Evolutionary conservation across 2,113 vertebrate species (phyloP).

Genomic region (Psittacus erithacus): DNA sequence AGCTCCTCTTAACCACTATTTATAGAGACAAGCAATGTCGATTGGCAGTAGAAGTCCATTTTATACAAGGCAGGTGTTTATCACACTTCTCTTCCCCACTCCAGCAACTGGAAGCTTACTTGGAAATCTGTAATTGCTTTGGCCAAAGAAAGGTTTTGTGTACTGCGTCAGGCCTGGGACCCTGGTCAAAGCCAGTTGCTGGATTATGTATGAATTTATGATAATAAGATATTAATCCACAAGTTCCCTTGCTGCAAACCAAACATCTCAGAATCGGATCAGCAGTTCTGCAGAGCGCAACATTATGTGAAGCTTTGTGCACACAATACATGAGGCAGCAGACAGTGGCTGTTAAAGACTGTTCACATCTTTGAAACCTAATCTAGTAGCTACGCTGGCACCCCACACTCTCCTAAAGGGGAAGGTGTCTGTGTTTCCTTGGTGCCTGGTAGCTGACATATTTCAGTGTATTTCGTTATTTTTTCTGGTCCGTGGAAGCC

Average conservation of each 20-base stretch:
- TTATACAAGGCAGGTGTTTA: not conserved
- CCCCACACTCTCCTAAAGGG: not conserved
- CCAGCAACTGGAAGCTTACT: not conserved
- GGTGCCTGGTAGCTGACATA: not conserved
- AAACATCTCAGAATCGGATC: not conserved
- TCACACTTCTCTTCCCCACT: not conserved
- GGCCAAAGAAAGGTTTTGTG: not conserved
- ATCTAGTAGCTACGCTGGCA: not conserved
- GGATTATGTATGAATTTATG: not conserved
- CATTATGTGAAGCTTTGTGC: not conserved
- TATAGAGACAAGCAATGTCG: not conserved
- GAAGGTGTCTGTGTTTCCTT: not conserved
- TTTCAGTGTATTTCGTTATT: not conserved
- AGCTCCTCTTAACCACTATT: not conserved
- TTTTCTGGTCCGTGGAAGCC: not conserved
- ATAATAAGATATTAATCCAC: not conserved
- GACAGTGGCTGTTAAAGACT: not conserved
- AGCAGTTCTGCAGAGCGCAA: not conserved
- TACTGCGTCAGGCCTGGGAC: not conserved
- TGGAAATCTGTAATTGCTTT: constrained; percentile 16
- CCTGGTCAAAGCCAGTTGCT: not conserved
- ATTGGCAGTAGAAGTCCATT: not conserved
- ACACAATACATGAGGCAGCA: not conserved
- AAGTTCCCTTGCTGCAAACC: not conserved
- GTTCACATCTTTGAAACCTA: not conserved